These are phyloP conservation scores for Pantala flavescens DNA, from an alignment of 1,140 invertebrate genomes.

Conservation along the genomic window DNA sequence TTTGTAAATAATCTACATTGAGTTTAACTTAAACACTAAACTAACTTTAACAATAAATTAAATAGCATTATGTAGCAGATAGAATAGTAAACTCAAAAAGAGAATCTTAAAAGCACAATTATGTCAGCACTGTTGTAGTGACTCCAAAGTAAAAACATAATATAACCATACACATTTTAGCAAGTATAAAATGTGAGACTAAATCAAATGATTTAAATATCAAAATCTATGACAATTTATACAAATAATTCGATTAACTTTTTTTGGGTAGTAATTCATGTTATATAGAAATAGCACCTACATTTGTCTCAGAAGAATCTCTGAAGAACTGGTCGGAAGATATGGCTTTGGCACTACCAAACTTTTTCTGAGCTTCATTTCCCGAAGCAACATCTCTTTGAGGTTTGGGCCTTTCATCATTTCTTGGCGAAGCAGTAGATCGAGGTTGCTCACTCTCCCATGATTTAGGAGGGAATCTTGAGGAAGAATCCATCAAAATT, in stretches of 20 bases:
- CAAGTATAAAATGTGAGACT: too few relatives aligned
- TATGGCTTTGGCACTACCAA: slow-evolving; percentile 92
- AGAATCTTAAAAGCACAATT: too few relatives aligned
- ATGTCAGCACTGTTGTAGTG: too few relatives aligned
- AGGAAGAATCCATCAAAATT: background rate
- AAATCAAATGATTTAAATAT: too few relatives aligned
- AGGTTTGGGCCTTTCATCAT: slow-evolving; percentile 13
- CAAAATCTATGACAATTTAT: background rate
- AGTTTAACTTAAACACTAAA: too few relatives aligned
- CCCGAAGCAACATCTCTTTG: slow-evolving; percentile 18
- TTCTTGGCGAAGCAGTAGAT: background rate
- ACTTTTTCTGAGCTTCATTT: slow-evolving; percentile 83
- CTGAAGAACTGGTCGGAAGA: slow-evolving; percentile 94
- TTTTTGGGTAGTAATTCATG: background rate
- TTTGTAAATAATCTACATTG: too few relatives aligned
- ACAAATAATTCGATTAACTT: too few relatives aligned
- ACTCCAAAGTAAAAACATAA: too few relatives aligned
- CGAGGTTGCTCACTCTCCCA: background rate
- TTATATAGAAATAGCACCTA: slow-evolving; percentile 18
- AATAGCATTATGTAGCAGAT: too few relatives aligned
- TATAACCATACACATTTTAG: too few relatives aligned
- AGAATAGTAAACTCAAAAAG: too few relatives aligned
- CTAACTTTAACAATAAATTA: too few relatives aligned
- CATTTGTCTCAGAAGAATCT: slow-evolving; percentile 40
- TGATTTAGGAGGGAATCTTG: slow-evolving; percentile 2